Conservation (phyloP, 2,888 invertebrate genomes). For the Habrosyne pyritoides region DNA sequence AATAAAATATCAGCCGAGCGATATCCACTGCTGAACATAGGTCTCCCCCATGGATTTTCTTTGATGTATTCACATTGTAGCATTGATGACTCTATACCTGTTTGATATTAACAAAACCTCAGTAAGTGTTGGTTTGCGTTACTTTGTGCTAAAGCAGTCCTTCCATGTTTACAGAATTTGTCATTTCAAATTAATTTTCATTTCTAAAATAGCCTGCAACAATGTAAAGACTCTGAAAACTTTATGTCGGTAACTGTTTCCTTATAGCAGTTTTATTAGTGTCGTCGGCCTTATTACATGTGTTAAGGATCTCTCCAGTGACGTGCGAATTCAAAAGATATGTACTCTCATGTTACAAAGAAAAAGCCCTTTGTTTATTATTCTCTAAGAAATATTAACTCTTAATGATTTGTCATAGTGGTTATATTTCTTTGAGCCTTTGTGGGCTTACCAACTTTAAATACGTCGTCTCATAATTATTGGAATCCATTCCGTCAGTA, state of each 20-base stretch:
- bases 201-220: constrained; percentile 35
- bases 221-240: constrained; percentile 31
- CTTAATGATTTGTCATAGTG: neutral
- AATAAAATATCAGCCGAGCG: no score
- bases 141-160: neutral
- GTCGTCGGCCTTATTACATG: neutral
- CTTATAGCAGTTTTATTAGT: constrained; percentile 31
- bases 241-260: constrained; percentile 22
- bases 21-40: no score
- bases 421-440: no score
- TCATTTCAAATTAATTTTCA: constrained; percentile 4
- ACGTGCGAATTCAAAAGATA: neutral
- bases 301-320: neutral
- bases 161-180: constrained; percentile 11
- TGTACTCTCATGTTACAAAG: neutral
- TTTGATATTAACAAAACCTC: neutral
- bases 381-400: neutral
- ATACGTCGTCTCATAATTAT: no score
- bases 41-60: no score
- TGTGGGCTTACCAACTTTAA: no score
- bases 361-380: neutral
- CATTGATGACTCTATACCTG: neutral
- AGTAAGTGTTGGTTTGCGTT: neutral
- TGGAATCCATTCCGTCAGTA: no score
- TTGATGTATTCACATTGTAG: no score